Evolutionary conservation across 2,113 vertebrate species (phyloP), one percentile per base, ranked within the genome.

Genomic region (Ceuthmochares aereus): DNA sequence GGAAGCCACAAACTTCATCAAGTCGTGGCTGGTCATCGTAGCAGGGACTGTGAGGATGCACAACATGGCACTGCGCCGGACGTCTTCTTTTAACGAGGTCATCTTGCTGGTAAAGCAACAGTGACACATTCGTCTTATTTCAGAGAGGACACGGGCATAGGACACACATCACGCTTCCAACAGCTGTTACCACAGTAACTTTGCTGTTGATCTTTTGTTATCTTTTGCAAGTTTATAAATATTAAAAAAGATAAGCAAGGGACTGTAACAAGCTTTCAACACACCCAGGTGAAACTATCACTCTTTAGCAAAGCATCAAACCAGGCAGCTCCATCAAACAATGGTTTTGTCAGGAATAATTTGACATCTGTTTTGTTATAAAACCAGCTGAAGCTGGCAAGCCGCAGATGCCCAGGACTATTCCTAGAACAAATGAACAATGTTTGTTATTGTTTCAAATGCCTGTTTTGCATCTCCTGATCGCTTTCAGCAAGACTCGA

Each of bases 1-100:
- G 3, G 99, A 99, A 23, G 99, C 99, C 97, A 99, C 97, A n/a
- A 99, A 99, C 98, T 99, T 99, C 99, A 99, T 99, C 92, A 99
- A 99, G 97, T 99, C 99, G 2, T 99, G 99, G 89, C 99, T 99
- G 93, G 99, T 99, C 99, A 99, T 99, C 27, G 99, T 99, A 18
- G 99, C 99, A 0, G 99, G 99, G 40, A 99, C 99, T 0, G 99
- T 99, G 84, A 99, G 99, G 95, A 99, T 98, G 69, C 99, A 99
- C 54, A 99, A 98, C 99, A 99, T 99, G 82, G 99, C 99, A 2
- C 99, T 99, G 89, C 99, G 99, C 42, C 98, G 85, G 2, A 99
- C 98, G 0, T 99, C 99, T 95, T 99, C 99, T 18, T 98, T 99
- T 87, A 99, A 96, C 1, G 99, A 99, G 3, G 99, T 99, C 99